Base-by-base conservation (phyloP, 2,113 vertebrate genomes). In the Passer montanus region DNA sequence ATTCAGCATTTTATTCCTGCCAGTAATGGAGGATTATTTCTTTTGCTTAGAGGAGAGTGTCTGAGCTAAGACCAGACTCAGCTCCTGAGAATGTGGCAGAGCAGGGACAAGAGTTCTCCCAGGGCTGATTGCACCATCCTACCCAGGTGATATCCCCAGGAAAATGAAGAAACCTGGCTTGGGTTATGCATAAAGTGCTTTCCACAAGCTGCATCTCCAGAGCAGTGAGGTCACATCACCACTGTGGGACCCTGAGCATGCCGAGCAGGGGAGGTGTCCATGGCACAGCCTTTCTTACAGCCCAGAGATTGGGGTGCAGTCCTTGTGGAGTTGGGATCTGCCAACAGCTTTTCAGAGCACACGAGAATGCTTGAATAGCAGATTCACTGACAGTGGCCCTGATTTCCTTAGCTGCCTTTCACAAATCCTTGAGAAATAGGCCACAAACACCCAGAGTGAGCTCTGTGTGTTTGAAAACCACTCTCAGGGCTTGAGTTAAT, bases 311-410 rank as follows among this genome's bases (percentile, higher is more conserved):
- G 33, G 5, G 30, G 5, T 35, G 27, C 67, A 7, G 24, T 15
- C 50, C 2, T 2, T 10, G 60, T 14, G 28, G 21, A 9, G 17
- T 52, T 0, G 64, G 80, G 49, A 6, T 39, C 41, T 62, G 33
- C 7, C 74, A 5, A 21, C 12, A 1, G 58, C 3, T 43, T 44
- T 31, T 41, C 59, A 58, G 59, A n/a, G 84, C 56, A 84, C 59
- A 23, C 15, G 0, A 1, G 7, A 7, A 0, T 28, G 49, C 39
- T 8, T 5, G 23, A 35, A 9, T 0, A 60, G 58, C 60, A 75
- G 39, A 17, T 69, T 15, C 18, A 2, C 11, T 41, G 50, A 8
- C 12, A 7, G 43, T 0, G 76, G 46, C 67, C 28, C 41, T 20
- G 37, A 15, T 80, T 80, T 66, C 47, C 50, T 33, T 7, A 35